phyloP scores from a whole-genome alignment of 2,888 invertebrate genomes.

The Bugula neritina region DNA sequence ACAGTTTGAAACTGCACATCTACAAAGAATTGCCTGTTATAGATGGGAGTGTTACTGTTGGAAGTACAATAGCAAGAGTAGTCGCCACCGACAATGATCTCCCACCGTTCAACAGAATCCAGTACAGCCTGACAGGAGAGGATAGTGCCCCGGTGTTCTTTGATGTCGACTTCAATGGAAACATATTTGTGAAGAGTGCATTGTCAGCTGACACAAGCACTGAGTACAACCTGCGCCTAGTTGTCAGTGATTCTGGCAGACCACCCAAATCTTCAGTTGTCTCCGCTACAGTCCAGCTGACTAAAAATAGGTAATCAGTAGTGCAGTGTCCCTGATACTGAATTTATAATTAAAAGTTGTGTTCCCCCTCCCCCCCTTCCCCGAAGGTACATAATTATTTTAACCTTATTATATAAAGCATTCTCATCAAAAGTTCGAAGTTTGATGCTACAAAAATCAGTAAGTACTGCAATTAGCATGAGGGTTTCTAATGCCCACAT shows the following conservation, averaged over 20 bases:
- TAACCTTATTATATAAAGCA: too few relatives aligned
- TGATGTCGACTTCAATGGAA: constrained; percentile 37
- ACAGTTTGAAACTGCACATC: too few relatives aligned
- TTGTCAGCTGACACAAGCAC: constrained; percentile 15
- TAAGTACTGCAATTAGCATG: too few relatives aligned
- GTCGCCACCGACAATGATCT: constrained; percentile 1
- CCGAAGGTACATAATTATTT: too few relatives aligned
- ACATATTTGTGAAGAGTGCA: constrained; percentile 4
- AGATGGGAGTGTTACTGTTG: not conserved
- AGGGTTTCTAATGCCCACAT: too few relatives aligned
- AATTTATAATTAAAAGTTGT: too few relatives aligned
- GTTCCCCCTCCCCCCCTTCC: too few relatives aligned
- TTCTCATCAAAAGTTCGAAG: too few relatives aligned
- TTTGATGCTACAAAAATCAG: too few relatives aligned
- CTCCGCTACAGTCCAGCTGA: constrained; percentile 38
- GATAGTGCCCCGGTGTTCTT: constrained; percentile 37
- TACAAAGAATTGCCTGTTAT: too few relatives aligned
- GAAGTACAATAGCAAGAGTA: not conserved
- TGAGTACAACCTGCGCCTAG: constrained; percentile 36
- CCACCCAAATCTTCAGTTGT: constrained; percentile 37
- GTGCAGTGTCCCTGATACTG: too few relatives aligned
- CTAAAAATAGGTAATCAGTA: constrained; percentile 36
- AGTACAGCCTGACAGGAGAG: constrained; percentile 32
- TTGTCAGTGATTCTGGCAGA: constrained; percentile 39
- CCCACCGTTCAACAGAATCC: not conserved